phyloP scores from a whole-genome alignment of 1,140 invertebrate genomes.

The Platorchestia sp. region DNA sequence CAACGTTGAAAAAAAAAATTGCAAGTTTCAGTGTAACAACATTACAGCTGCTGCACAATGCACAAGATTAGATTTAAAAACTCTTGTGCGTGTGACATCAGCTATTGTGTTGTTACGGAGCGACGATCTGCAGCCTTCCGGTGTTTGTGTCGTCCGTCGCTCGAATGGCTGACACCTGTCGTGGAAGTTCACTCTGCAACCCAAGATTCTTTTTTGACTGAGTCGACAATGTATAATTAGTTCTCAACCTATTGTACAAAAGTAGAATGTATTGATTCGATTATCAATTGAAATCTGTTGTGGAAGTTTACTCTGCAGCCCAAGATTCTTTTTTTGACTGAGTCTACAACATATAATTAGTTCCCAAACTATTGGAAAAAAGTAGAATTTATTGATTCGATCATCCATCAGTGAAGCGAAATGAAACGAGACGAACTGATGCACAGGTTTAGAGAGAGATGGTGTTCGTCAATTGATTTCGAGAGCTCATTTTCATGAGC shows the following conservation, averaged over 20 bases:
- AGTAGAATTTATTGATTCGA: too few relatives aligned
- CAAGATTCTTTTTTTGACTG: not conserved
- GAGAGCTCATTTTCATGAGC: too few relatives aligned
- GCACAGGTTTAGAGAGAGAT: too few relatives aligned
- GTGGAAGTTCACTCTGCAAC: too few relatives aligned
- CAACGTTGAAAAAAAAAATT: not conserved
- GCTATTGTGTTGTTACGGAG: constrained; percentile 43
- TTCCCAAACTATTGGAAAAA: not conserved
- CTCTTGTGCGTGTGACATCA: constrained; percentile 55
- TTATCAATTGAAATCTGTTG: not conserved
- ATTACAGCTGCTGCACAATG: constrained; percentile 54
- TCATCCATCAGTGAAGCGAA: too few relatives aligned
- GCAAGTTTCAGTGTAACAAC: constrained; percentile 10
- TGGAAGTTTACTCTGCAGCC: not conserved
- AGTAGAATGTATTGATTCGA: too few relatives aligned
- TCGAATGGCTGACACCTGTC: not conserved
- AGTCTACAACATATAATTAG: not conserved
- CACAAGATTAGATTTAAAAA: constrained; percentile 54
- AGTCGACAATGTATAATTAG: too few relatives aligned
- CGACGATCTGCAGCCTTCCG: not conserved
- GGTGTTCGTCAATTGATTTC: too few relatives aligned
- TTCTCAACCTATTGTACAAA: too few relatives aligned
- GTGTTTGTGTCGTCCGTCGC: not conserved
- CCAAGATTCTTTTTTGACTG: too few relatives aligned
- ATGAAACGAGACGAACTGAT: too few relatives aligned